Conservation (phyloP, 2,888 invertebrate species). For the Ophioninae sp. region DNA sequence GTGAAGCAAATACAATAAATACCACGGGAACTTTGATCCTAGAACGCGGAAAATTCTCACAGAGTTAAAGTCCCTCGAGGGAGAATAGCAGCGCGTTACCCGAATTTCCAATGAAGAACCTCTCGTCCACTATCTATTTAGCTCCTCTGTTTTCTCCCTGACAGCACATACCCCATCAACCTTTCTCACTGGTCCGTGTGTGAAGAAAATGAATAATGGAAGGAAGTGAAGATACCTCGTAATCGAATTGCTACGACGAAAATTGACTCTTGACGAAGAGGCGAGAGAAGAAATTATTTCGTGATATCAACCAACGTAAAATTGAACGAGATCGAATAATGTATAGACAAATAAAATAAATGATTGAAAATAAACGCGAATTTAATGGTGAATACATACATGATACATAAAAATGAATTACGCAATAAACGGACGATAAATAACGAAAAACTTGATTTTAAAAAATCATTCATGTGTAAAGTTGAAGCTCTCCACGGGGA, state of each 20-base stretch:
- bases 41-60: conserved; percentile 23
- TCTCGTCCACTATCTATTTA: conserved; percentile 35
- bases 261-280: not conserved
- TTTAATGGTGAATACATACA: too few relatives aligned
- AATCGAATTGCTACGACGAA: not conserved
- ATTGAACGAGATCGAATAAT: too few relatives aligned
- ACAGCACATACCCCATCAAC: conserved; percentile 5
- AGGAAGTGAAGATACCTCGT: not conserved
- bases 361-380: too few relatives aligned
- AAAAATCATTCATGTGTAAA: too few relatives aligned
- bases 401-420: too few relatives aligned
- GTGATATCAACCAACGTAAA: too few relatives aligned
- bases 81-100: conserved; percentile 48
- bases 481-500: too few relatives aligned
- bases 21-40: conserved; percentile 21
- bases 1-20: conserved; percentile 22
- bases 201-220: conserved; percentile 14
- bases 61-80: conserved; percentile 42
- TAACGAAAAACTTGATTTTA: too few relatives aligned
- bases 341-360: too few relatives aligned
- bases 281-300: not conserved
- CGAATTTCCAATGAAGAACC: conserved; percentile 54
- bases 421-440: too few relatives aligned
- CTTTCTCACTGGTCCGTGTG: not conserved
- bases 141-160: conserved; percentile 10